Base-by-base conservation (phyloP, 2,113 vertebrate species). In the Rhinopomastus cyanomelas region DNA sequence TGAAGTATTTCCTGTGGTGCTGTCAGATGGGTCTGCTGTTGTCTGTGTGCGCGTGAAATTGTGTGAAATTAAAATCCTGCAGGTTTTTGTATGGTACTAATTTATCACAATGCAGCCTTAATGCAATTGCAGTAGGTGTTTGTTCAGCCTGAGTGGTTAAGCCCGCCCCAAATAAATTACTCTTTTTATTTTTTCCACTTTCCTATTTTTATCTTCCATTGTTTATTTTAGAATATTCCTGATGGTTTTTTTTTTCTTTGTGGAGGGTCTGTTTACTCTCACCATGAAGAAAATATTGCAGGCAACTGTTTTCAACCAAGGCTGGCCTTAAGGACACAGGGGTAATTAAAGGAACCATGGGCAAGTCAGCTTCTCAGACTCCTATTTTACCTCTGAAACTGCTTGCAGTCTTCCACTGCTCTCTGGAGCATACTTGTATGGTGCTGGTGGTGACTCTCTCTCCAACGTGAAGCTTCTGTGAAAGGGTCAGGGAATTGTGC, bases 41-140 rank as follows among this genome's bases (percentile, higher is more conserved):
- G 74, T 76, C 86, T 76, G 21, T 79, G 52, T 69, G 37, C 88
- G 83, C 1, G 0, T 93, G 88, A 94, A 96, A 92, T 84, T 59
- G 77, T 90, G 84, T 95, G 90, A 93, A 95, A 95, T 94, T 88
- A 79, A 91, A 88, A 93, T 96, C 48, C 46, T 56, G 52, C 34
- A 81, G 52, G 37, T 90, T 90, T 95, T 90, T 90, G 67, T 73
- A 21, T 1, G 34, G 62, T 80, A 22, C 69, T 89, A 82, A 90
- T 90, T 82, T 88, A 48, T 74, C 26, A 82, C 84, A 93, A 56
- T 85, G 62, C 77, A 76, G 57, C 29, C 48, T 73, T 88, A 85
- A 90, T 90, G 57, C 51, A 94, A 49, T 93, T 89, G 80, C 66
- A 87, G 60, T 60, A 56, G 60, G 23, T 77, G 69, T 93, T 81